Percentiles rank a stretch among this genome's conserved stretches.
These are phyloP conservation scores for Oryzias sinensis DNA, from an alignment of 2,797 vertebrate species.

Conservation along the genomic window DNA sequence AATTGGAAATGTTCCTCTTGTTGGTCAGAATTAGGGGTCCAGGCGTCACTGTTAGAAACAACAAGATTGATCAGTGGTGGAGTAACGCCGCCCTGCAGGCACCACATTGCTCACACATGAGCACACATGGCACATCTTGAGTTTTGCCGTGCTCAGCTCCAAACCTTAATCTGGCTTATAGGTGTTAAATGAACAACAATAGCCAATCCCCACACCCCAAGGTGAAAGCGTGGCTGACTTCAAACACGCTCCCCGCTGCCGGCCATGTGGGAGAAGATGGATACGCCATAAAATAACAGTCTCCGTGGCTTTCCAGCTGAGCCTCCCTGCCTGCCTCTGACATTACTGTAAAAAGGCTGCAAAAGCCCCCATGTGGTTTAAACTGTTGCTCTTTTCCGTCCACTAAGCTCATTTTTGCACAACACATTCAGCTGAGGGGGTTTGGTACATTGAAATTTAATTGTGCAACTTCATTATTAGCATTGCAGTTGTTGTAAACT, in stretches of 20 bases:
- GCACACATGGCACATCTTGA: conserved; percentile 63
- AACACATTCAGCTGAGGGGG: conserved; percentile 32
- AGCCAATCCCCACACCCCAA: conserved; percentile 68
- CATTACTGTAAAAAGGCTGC: conserved; percentile 56
- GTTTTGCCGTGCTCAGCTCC: conserved; percentile 65
- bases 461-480: conserved; percentile 14
- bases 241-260: conserved; percentile 63
- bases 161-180: conserved; percentile 69
- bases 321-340: conserved; percentile 55
- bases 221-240: conserved; percentile 67
- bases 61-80: conserved; percentile 20
- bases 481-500: neutral
- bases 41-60: too few relatives aligned
- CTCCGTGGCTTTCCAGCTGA: conserved; percentile 62
- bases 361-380: conserved; percentile 64
- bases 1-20: neutral
- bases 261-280: conserved; percentile 64
- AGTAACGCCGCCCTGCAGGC: conserved; percentile 41
- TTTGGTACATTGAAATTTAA: conserved; percentile 27
- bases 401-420: conserved; percentile 43
- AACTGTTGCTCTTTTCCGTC: conserved; percentile 48
- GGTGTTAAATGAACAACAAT: conserved; percentile 69
- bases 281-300: conserved; percentile 65
- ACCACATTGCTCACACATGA: conserved; percentile 64
- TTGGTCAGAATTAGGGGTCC: neutral